These are phyloP conservation scores for Microtus obscurus DNA, from an alignment of 2,797 vertebrate species.

Conservation along the genomic window DNA sequence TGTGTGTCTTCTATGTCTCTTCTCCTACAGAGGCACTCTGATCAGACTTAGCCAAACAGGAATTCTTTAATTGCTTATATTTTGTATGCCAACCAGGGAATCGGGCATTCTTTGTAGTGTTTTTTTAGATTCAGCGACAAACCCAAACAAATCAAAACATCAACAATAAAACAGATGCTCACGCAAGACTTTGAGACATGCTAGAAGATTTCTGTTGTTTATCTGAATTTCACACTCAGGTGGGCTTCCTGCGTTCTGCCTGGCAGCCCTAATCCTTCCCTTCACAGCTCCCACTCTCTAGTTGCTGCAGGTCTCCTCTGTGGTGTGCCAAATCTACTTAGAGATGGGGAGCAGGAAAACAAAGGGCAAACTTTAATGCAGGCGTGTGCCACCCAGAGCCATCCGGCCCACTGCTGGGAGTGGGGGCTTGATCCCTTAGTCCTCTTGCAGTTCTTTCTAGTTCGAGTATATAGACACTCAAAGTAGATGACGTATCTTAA, in stretches of 20 bases:
- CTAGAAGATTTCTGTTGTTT: background rate
- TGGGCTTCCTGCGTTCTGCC: background rate
- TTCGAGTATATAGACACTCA: background rate
- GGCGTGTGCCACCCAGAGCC: background rate
- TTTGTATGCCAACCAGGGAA: background rate
- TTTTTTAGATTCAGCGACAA: slow-evolving; percentile 25
- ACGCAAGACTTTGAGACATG: background rate
- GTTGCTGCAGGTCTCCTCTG: background rate
- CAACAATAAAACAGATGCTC: background rate
- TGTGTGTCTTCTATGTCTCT: background rate
- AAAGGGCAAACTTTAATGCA: background rate
- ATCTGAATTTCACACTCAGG: background rate
- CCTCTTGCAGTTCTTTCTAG: background rate
- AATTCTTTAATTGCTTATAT: slow-evolving; percentile 21
- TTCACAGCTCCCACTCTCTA: background rate
- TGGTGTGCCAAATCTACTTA: background rate
- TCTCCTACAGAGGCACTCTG: background rate
- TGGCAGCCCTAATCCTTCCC: background rate
- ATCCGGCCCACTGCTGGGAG: no score
- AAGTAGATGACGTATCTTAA: background rate
- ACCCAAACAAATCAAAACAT: slow-evolving; percentile 13
- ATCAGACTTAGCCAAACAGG: background rate
- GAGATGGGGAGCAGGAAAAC: background rate
- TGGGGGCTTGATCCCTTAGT: background rate
- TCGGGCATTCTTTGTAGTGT: background rate